phyloP scores from a whole-genome alignment of 2,797 vertebrate genomes.

The Coregonus suidteri region DNA sequence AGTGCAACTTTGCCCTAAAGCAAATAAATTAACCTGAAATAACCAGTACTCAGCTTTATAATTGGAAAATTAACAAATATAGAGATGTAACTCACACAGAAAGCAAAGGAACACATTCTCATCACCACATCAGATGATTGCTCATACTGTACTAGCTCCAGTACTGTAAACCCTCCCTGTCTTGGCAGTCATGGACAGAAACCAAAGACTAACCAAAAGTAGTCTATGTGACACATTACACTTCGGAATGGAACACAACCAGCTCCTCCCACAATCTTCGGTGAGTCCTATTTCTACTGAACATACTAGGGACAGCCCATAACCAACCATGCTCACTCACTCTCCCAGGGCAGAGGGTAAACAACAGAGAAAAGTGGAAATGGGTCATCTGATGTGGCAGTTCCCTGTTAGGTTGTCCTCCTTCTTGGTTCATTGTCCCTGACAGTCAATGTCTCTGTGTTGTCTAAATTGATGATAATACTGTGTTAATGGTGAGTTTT shows the following conservation, averaged over 20 bases:
- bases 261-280: not conserved
- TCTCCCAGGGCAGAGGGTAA: conserved; percentile 3
- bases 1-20: not conserved
- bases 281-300: not conserved
- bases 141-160: not conserved
- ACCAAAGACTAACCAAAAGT: not conserved
- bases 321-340: conserved; percentile 29
- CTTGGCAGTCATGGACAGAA: not conserved
- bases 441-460: not conserved
- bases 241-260: no score
- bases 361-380: conserved; percentile 1
- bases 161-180: not conserved
- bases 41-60: not conserved
- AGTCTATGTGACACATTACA: no score
- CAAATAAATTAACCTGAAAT: not conserved
- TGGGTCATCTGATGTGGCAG: not conserved
- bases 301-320: not conserved
- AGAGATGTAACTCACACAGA: not conserved
- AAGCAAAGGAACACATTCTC: not conserved
- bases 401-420: not conserved
- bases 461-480: conserved; percentile 52
- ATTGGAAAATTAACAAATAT: conserved; percentile 6
- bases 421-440: not conserved
- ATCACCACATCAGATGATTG: not conserved
- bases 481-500: conserved; percentile 35